Percentiles rank a stretch among this genome's conserved stretches.
phyloP scores from a whole-genome alignment of 1,140 invertebrate genomes.

The Akabosia matsudoensis region DNA sequence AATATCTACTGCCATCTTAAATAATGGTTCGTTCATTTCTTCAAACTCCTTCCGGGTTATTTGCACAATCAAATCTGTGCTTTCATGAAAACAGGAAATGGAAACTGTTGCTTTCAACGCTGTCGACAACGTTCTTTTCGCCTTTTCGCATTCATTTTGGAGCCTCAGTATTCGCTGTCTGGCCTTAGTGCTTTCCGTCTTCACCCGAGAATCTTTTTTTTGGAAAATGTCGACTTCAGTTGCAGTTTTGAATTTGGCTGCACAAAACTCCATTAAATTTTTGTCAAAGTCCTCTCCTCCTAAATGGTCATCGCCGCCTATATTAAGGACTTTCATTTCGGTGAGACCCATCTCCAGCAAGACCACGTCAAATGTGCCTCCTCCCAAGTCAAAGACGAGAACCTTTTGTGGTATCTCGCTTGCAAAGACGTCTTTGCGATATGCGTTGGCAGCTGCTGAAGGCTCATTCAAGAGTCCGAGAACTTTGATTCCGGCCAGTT shows the following conservation, averaged over 20 bases:
- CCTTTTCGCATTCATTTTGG: slow-evolving; percentile 48
- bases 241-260: slow-evolving; percentile 48
- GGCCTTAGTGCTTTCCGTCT: slow-evolving; percentile 41
- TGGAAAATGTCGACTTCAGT: background rate
- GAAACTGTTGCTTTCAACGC: slow-evolving; percentile 35
- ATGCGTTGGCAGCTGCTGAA: background rate
- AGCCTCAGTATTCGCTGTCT: slow-evolving; percentile 45
- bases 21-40: background rate
- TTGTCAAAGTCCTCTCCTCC: slow-evolving; percentile 48
- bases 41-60: slow-evolving; percentile 19
- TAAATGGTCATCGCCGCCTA: slow-evolving; percentile 51
- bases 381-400: slow-evolving; percentile 59
- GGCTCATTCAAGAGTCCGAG: background rate
- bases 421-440: background rate
- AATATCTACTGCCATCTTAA: slow-evolving; percentile 3
- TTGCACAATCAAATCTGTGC: background rate
- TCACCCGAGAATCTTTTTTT: slow-evolving; percentile 27
- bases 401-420: slow-evolving; percentile 51
- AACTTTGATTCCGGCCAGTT: background rate
- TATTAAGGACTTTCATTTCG: slow-evolving; percentile 67
- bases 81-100: background rate
- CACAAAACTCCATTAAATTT: slow-evolving; percentile 51
- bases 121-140: slow-evolving; percentile 49
- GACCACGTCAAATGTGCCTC: slow-evolving; percentile 78
- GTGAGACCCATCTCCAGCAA: slow-evolving; percentile 93